Evolutionary conservation across 2,888 invertebrate genomes (phyloP), one percentile per base, ranked within the genome.

Genomic region (Acanthacorydalis orientalis): DNA sequence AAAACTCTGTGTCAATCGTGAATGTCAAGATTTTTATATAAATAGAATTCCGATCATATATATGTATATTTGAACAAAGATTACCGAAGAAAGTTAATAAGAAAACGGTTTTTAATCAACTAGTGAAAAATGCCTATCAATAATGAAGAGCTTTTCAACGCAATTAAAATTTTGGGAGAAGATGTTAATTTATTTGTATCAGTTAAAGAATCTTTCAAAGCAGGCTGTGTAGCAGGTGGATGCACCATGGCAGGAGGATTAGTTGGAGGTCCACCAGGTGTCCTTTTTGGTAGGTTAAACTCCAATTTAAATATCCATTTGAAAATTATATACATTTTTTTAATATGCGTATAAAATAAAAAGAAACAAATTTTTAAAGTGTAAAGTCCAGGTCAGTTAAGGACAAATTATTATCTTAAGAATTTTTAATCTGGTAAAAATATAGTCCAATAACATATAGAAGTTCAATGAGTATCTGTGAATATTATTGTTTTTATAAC

Each of bases 241-340:
- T 59, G 59, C 49, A 63, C 64, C 9, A 55, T 64, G 38, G 46
- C 57, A 42, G 67, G 65, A 35, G 64, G 60, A 32, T 14, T 66
- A 15, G 15, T 65, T 4, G 64, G 57, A 23, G 66, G 66, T 1
- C 65, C 65, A 12, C n/a, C 61, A 32, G 66, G 66, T 39, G 49
- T 65, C 50, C 63, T 58, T 43, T 49, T 63, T 49, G 66, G 66
- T 66, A 57, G 33, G 48, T 47, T 38, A 8, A 15, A n/a, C n/a
- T n/a, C n/a, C n/a, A n/a, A 15, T 23, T 37, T 31, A 33, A 7
- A 48, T 43, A 43, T 38, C 40, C 44, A 11, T 32, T 31, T 16
- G 31, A 31, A 31, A 37, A 16, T 7, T 31, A 14, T n/a, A 37
- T 42, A 33, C 31, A 44, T 47, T 42, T 15, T 34, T 48, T 2